These are phyloP conservation scores for Cherax quadricarinatus DNA, from an alignment of 1,140 invertebrate species.

Conservation along the genomic window DNA sequence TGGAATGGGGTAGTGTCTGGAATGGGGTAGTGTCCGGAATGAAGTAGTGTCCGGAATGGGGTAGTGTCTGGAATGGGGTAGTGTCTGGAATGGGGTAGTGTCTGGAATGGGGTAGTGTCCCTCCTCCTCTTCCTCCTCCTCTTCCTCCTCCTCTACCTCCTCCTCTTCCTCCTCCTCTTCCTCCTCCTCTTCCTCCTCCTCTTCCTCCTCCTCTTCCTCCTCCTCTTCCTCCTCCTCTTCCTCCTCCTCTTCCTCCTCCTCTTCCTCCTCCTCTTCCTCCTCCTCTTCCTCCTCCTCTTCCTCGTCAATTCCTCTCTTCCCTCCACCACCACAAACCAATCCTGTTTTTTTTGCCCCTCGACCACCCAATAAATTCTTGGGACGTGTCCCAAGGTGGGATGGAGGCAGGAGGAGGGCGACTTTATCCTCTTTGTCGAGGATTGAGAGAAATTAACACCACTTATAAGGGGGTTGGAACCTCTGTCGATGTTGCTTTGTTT, in stretches of 20 bases:
- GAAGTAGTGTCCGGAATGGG: too few relatives aligned
- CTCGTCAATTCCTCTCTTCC: background rate
- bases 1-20: too few relatives aligned
- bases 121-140: background rate
- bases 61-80: too few relatives aligned
- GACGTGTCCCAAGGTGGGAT: background rate
- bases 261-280: too few relatives aligned
- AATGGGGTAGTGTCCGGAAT: too few relatives aligned
- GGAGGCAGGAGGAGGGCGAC: background rate
- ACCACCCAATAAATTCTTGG: conserved; percentile 25
- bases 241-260: background rate
- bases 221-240: background rate
- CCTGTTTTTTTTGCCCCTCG: background rate
- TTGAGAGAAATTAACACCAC: conserved; percentile 31
- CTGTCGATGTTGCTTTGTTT: background rate
- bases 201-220: background rate
- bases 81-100: too few relatives aligned
- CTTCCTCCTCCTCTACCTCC: background rate
- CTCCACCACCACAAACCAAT: background rate
- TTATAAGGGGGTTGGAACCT: conserved; percentile 2
- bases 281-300: background rate
- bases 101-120: background rate
- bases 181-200: background rate
- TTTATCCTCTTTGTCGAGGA: conserved; percentile 27
- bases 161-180: background rate